These are phyloP conservation scores for Cataglyphis hispanica DNA, from an alignment of 1,140 invertebrate genomes.

Conservation along the genomic window DNA sequence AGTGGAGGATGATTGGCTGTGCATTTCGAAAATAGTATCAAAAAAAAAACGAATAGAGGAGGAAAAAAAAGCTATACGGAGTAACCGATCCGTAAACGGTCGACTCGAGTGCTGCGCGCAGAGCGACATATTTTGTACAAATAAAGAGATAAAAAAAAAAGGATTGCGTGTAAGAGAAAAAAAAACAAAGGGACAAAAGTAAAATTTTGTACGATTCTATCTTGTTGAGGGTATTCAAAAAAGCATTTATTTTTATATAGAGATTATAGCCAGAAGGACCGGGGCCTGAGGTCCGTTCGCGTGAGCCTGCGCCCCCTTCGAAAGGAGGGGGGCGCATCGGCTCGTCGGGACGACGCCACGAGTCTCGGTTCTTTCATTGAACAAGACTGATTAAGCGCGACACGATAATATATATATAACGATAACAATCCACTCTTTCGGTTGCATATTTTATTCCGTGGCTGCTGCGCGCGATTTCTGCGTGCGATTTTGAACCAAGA, in stretches of 20 bases:
- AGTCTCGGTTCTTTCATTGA: constrained; percentile 71
- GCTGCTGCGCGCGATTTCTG: constrained; percentile 53
- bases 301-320: constrained; percentile 69
- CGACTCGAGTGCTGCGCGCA: constrained; percentile 59
- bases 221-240: constrained; percentile 76
- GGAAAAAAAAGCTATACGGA: not conserved
- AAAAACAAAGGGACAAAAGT: constrained; percentile 58
- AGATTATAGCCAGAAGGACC: constrained; percentile 69
- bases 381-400: constrained; percentile 78
- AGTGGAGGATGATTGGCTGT: constrained; percentile 49
- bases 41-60: not conserved
- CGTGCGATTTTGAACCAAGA: constrained; percentile 34
- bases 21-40: constrained; percentile 46
- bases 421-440: constrained; percentile 47
- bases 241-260: constrained; percentile 82
- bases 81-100: constrained; percentile 8
- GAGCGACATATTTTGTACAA: constrained; percentile 59
- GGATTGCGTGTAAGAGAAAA: constrained; percentile 9
- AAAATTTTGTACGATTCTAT: constrained; percentile 79
- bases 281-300: constrained; percentile 64
- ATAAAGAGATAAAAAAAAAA: constrained; percentile 5
- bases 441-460: constrained; percentile 61
- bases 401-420: constrained; percentile 50
- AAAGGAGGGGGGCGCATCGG: constrained; percentile 50
- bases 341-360: not conserved